A percentile compares a stretch with the other conserved stretches of the same genome.
phyloP scores from a whole-genome alignment of 2,797 vertebrate genomes.

The Buceros bicornis region DNA sequence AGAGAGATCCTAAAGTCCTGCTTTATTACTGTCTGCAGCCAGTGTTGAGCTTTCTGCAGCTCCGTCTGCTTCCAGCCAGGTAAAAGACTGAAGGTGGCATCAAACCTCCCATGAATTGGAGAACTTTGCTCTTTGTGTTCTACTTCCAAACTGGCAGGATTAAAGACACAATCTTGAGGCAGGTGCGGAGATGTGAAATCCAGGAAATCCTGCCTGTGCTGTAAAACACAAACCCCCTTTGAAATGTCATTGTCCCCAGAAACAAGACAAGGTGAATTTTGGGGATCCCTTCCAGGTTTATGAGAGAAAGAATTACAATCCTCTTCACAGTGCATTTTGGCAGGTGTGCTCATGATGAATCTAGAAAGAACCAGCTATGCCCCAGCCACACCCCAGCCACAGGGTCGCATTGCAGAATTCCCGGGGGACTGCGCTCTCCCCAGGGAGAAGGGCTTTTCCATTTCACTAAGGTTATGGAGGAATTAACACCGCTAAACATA shows the following conservation, averaged over 20 bases:
- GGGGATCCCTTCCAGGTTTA: neutral
- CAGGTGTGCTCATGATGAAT: neutral
- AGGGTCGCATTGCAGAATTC: neutral
- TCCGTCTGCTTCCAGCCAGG: neutral
- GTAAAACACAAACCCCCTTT: neutral
- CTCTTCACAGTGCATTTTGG: neutral
- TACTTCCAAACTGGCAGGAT: neutral
- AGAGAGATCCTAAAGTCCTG: neutral
- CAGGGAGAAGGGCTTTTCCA: neutral
- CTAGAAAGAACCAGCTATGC: neutral
- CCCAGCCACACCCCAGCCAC: too few species aligned
- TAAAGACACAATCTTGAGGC: neutral
- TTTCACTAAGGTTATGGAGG: neutral
- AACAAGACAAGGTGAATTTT: neutral
- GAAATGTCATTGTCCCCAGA: neutral
- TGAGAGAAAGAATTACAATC: neutral
- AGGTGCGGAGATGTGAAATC: neutral
- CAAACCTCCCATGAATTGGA: neutral
- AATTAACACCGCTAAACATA: neutral
- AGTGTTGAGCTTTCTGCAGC: neutral
- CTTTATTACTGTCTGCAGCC: neutral
- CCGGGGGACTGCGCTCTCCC: accelerated
- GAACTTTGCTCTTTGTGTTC: neutral
- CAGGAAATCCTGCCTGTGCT: neutral
- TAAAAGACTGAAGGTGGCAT: neutral